These are phyloP conservation scores for Calliphora vicina DNA, from an alignment of 1,140 invertebrate genomes.

Conservation along the genomic window DNA sequence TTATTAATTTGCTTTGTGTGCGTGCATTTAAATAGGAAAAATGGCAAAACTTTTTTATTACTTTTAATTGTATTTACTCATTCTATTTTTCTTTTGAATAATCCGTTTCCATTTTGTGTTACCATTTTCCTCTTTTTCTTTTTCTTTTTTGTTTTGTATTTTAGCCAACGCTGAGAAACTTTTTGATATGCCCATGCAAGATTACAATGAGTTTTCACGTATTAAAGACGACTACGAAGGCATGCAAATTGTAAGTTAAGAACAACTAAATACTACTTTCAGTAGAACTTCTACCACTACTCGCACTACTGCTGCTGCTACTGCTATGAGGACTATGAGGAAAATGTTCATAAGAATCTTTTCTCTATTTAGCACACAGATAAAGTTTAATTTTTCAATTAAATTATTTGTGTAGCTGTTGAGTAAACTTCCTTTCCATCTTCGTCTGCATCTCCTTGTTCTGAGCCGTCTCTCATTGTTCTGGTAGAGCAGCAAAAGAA, in stretches of 20 bases:
- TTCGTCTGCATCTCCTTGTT: neutral
- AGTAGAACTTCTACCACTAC: neutral
- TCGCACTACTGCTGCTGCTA: neutral
- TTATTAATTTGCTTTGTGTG: neutral
- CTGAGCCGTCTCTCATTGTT: neutral
- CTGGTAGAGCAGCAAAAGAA: neutral
- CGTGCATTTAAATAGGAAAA: neutral
- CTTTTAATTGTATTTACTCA: conserved; percentile 33
- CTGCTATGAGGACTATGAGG: neutral
- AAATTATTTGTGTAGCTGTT: conserved; percentile 15
- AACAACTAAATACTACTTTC: neutral
- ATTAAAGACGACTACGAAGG: conserved; percentile 77
- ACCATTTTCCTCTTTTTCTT: neutral
- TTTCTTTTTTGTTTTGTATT: neutral
- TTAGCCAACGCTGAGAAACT: conserved; percentile 77
- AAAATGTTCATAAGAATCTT: neutral
- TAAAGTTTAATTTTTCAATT: conserved; percentile 33
- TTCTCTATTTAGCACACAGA: conserved; percentile 8
- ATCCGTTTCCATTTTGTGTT: too few relatives aligned
- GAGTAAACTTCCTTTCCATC: neutral
- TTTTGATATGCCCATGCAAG: conserved; percentile 83
- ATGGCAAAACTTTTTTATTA: conserved; percentile 18
- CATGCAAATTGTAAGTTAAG: conserved; percentile 66
- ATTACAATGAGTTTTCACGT: conserved; percentile 79
- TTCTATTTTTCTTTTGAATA: neutral